phyloP scores from a whole-genome alignment of 2,113 vertebrate genomes.

The Oenanthe oenanthe region DNA sequence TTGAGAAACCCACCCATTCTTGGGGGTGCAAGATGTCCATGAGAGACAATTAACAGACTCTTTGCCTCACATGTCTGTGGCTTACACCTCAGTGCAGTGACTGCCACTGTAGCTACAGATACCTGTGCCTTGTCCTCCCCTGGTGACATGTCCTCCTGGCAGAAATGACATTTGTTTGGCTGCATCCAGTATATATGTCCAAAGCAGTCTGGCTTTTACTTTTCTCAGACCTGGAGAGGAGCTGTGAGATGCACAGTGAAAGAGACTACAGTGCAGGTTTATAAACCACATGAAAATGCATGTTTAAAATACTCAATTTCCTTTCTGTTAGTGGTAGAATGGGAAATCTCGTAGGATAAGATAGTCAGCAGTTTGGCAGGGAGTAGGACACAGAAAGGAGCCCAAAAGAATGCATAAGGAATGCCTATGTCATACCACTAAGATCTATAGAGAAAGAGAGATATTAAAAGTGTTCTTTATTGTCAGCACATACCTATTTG shows the following conservation, averaged over 20 bases:
- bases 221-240: not conserved
- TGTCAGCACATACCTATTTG: not conserved
- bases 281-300: not conserved
- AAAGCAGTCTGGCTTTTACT: not conserved
- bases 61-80: not conserved
- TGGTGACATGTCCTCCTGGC: not conserved
- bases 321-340: not conserved
- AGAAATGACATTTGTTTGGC: not conserved
- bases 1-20: not conserved
- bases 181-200: accelerated
- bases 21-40: not conserved
- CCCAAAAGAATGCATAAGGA: not conserved
- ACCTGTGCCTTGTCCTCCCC: not conserved
- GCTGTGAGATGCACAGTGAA: not conserved
- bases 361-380: not conserved
- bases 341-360: not conserved
- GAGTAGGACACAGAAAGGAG: not conserved
- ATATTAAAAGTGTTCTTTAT: not conserved
- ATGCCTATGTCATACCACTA: not conserved
- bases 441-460: not conserved
- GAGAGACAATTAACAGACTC: not conserved
- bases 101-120: not conserved
- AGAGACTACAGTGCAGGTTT: not conserved
- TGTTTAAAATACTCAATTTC: not conserved
- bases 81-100: not conserved